Percentiles rank a stretch among this genome's conserved stretches.
Evolutionary conservation across 2,797 vertebrate species (phyloP).

Genomic region (Myotis pilosus): DNA sequence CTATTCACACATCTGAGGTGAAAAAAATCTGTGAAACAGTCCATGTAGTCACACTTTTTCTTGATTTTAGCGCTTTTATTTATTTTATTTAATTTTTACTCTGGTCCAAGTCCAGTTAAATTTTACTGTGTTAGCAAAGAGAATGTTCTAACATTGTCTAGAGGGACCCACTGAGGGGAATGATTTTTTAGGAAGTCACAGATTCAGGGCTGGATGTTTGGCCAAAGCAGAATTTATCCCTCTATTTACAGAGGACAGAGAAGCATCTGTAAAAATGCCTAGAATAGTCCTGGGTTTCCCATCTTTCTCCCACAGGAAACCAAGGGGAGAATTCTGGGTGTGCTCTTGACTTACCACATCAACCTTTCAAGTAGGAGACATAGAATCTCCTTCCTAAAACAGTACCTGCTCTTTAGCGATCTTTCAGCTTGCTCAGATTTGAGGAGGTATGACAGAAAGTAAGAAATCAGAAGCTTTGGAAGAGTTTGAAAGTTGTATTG

Average conservation of each 20-base stretch:
- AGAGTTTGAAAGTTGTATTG: neutral
- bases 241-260: neutral
- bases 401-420: neutral
- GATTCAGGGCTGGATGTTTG: neutral
- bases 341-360: neutral
- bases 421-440: neutral
- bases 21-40: neutral
- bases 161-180: neutral
- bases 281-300: neutral
- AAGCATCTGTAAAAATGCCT: neutral
- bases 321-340: neutral
- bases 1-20: neutral
- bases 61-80: neutral
- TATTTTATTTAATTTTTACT: neutral
- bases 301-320: neutral
- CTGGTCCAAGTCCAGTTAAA: neutral
- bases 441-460: neutral
- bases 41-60: neutral
- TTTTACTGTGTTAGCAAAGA: neutral
- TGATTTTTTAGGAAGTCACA: neutral
- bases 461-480: neutral
- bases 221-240: neutral
- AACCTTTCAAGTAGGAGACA: neutral
- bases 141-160: neutral
- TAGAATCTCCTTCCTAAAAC: neutral